Conservation (phyloP, 2,888 invertebrate species). For the Ectemnius cavifrons region DNA sequence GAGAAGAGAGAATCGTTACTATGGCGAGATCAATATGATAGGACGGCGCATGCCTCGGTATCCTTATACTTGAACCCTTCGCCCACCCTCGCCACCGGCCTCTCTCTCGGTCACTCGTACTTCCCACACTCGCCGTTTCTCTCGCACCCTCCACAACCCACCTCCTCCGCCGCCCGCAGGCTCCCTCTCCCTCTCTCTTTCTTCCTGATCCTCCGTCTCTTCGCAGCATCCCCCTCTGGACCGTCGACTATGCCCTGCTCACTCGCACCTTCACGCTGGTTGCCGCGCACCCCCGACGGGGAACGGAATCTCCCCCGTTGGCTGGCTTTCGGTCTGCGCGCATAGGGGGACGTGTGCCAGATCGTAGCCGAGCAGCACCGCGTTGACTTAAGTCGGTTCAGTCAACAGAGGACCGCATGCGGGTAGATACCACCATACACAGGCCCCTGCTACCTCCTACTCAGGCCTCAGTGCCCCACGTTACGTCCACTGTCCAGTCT, state of each 20-base stretch:
- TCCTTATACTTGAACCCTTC: constrained; percentile 64
- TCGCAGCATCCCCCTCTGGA: constrained; percentile 12
- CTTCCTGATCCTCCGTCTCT: constrained; percentile 7
- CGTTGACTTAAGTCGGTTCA: constrained; percentile 62
- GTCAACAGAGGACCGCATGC: constrained; percentile 60
- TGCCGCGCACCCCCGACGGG: neutral
- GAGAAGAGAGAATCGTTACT: constrained; percentile 77
- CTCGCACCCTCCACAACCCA: constrained; percentile 6
- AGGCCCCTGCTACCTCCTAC: constrained; percentile 34
- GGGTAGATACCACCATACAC: constrained; percentile 44
- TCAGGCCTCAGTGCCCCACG: constrained; percentile 51
- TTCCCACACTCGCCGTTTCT: constrained; percentile 33
- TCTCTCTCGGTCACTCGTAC: neutral
- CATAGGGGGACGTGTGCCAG: constrained; percentile 47
- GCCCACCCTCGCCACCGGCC: constrained; percentile 39
- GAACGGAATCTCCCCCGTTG: constrained; percentile 3
- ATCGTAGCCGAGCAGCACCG: constrained; percentile 54
- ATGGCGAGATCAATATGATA: constrained; percentile 77
- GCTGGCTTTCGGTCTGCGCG: constrained; percentile 28
- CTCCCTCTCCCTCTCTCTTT: constrained; percentile 13
- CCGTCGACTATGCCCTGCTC: neutral
- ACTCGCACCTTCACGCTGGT: constrained; percentile 14
- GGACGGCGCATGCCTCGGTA: constrained; percentile 75
- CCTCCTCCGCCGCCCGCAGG: neutral
- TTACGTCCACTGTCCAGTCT: constrained; percentile 37